Evolutionary conservation across 2,888 invertebrate species (phyloP), one percentile per base, ranked within the genome.

Genomic region (Pammene aurita): DNA sequence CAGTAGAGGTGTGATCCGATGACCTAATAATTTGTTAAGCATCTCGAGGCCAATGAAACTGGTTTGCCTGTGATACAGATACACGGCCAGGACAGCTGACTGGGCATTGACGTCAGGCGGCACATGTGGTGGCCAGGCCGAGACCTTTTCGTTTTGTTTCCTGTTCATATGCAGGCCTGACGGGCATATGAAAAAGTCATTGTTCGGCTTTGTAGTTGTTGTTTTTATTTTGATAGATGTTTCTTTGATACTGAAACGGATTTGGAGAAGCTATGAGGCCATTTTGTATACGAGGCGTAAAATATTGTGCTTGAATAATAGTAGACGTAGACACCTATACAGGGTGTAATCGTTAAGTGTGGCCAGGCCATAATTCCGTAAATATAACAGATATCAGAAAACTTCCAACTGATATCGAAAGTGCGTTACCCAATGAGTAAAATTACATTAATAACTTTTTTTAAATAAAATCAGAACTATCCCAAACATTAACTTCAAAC

Each of bases 141-240:
- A 52, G 68, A 46, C 63, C 68, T 58, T 64, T 68, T 68, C 64
- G 64, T 68, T 64, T 68, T 52, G 68, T 64, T 68, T 64, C 68
- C 68, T 68, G 63, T 44, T 67, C 63, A 68, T 44, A 35, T 52
- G 68, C 57, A 68, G 63, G 16, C 60, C 48, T 38, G 34, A 16
- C 18, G 62, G 26, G 10, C 34, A 10, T 26, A 34, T 60, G 46
- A 62, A 62, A 62, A 52, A 52, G 62, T 35, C 38, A 52, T 52
- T 61, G 38, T 50, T 50, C 34, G 42, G 10, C 26, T 58, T 58
- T 58, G 44, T 34, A 44, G 56, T 38, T 14, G 18, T 7, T 44
- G 14, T 58, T n/a, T 42, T 26, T 46, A 41, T 35, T 57, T 41
- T 13, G 42, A 16, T 56, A 18, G 9, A 41, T 34, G 10, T 34